Percentiles rank a stretch among this genome's conserved stretches.
Evolutionary conservation across 1,140 invertebrate species (phyloP).

Genomic region (Trachymyrmex cornetzi): DNA sequence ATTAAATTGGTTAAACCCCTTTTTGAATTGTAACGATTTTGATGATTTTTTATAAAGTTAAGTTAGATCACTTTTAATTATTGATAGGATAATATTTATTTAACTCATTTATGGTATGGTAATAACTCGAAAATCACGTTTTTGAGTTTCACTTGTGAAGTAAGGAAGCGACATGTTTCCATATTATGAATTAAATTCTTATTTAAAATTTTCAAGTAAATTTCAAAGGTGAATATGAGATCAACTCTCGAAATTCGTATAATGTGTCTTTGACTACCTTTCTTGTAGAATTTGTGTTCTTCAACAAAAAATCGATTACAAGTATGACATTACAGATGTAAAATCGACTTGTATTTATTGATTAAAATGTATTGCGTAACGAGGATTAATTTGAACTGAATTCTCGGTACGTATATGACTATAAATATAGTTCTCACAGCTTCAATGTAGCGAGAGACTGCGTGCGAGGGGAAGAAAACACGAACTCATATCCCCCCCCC

Average conservation of each 20-base stretch:
- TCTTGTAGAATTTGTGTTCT: not conserved
- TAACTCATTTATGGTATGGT: no score
- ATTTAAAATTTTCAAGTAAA: not conserved
- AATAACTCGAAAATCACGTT: no score
- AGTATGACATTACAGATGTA: not conserved
- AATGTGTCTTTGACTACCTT: not conserved
- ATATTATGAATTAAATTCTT: no score
- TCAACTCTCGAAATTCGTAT: not conserved
- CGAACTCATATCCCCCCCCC: not conserved
- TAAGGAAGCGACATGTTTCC: no score
- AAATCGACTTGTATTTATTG: conserved; percentile 7
- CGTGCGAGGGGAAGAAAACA: not conserved
- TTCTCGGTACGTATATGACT: not conserved
- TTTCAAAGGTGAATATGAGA: not conserved
- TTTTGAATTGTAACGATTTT: no score
- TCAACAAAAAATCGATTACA: not conserved
- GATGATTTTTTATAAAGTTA: no score
- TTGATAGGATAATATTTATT: no score
- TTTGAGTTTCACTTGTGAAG: no score
- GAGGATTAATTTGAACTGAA: conserved; percentile 4
- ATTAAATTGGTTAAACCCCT: no score
- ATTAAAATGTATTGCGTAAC: conserved; percentile 2
- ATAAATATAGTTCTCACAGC: conserved; percentile 32
- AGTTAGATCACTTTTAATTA: no score
- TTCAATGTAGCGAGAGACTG: not conserved